phyloP scores from a whole-genome alignment of 2,797 vertebrate genomes.

The Sebastolobus alascanus region DNA sequence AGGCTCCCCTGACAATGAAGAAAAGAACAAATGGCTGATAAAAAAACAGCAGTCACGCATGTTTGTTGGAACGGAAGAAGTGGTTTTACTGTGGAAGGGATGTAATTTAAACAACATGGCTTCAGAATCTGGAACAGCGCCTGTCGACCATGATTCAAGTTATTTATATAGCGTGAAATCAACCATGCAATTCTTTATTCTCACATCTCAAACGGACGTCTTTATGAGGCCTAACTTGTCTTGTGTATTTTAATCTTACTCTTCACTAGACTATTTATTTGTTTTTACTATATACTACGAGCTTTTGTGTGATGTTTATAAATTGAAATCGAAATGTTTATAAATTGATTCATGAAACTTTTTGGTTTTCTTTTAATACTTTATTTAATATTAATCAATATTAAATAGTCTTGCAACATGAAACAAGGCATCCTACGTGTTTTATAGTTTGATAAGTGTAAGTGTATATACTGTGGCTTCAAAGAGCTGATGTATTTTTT shows the following conservation, averaged over 20 bases:
- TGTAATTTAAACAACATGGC: neutral
- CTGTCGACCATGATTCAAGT: neutral
- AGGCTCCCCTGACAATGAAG: neutral
- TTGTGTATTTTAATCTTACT: neutral
- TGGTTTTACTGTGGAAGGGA: neutral
- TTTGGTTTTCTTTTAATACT: neutral
- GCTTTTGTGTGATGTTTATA: neutral
- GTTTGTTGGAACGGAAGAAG: neutral
- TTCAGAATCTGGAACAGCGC: neutral
- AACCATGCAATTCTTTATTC: neutral
- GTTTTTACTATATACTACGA: neutral
- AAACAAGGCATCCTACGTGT: neutral
- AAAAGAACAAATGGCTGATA: constrained; percentile 6
- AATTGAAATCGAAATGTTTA: no score
- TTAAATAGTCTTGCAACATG: neutral
- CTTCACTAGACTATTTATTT: neutral
- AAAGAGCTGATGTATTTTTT: neutral
- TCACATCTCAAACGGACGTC: neutral
- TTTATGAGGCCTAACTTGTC: neutral
- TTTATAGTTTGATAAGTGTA: neutral
- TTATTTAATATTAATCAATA: neutral
- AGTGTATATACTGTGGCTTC: neutral
- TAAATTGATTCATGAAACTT: neutral
- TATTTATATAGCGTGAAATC: neutral
- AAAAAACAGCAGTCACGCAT: neutral